Base-by-base conservation (phyloP, 2,888 invertebrate species). In the Glaucopsyche alexis region DNA sequence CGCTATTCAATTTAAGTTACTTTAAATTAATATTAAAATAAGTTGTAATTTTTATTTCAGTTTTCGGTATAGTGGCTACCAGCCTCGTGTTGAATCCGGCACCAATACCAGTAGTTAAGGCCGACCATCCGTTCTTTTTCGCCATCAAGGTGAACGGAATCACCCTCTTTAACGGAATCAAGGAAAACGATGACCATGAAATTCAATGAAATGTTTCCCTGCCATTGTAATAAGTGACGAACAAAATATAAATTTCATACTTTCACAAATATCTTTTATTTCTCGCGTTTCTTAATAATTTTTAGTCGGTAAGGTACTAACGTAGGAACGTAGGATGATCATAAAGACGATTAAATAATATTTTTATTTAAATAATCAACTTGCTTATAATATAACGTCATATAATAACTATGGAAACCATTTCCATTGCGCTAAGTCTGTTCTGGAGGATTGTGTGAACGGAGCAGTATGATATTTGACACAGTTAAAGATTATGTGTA, bases 91-190 rank as follows among this genome's bases (percentile, higher is more conserved):
- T 77, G n/a, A 16, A 75, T 7, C 70, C 72, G 29, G 8, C 38
- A 1, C 72, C 71, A 0, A 47, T 65, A 64, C 76, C 74, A 67
- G 72, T 65, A 14, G 81, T 84, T 71, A 49, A 73, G 4, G 79
- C 77, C 1, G 74, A 83, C 73, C 81, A 76, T 70, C 82, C 82
- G 49, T 83, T 84, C 74, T 80, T 79, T 70, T 83, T 75, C 74
- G 75, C 72, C 13, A 70, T 84, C 5, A 79, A 73, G 72, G 19
- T 78, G 16, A 73, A 74, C 16, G 73, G 74, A 13, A 52, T 66
- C 8, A 8, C 66, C 16, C 70, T 71, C 40, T 72, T 49, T 70
- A 71, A 55, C 19, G 71, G 71, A 45, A 16, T 71, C 16, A 60
- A 60, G 60, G 7, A 13, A 29, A 60, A 60, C 7, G 60, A 60